Base-by-base conservation (phyloP, 2,797 vertebrate species). In the Parauchenoglanis punctatus region DNA sequence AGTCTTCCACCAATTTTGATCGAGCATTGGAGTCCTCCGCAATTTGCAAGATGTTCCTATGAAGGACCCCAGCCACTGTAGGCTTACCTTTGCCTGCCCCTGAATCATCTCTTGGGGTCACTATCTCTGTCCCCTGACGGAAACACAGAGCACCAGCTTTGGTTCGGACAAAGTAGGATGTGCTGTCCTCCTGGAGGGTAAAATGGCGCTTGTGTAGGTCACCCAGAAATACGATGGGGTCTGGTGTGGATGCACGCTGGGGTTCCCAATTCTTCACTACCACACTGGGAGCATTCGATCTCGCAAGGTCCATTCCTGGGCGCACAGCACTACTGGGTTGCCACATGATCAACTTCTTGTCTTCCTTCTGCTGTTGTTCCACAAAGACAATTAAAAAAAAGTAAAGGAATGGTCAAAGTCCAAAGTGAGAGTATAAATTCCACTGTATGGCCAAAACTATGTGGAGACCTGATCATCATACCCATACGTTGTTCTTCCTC, bases 121-220 rank as follows among this genome's bases (percentile, higher is more conserved):
- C 93, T 89, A 96, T 94, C 93, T 97, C 98, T 0, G 97, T 99
- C 35, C 99, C 99, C 10, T 96, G 96, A 23, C 96, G 96, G 93
- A 99, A 99, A 93, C 99, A 99, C 86, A 97, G 86, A 0, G 98
- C 98, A 0, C 98, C 99, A 0, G 97, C 97, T 94, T 97, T 98
- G 93, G 98, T 99, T 88, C 94, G 96, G 67, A 97, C 95, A 86
- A 99, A 99, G 76, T 98, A 99, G 4, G 96, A 90, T 0, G 94
- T 94, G 61, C 90, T 94, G 93, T 99, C 97, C 82, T 99, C 96
- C 0, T 95, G 94, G 59, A 99, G 95, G 77, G 93, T 90, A 4
- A 97, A 95, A 46, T 93, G 93, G 5, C 91, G 93, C 4, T 94
- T 96, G 92, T 99, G 97, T 28, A 98, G 91, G 91, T 95, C 93